Base-by-base conservation (phyloP, 2,888 invertebrate genomes). In the Polylopha cassiicola region DNA sequence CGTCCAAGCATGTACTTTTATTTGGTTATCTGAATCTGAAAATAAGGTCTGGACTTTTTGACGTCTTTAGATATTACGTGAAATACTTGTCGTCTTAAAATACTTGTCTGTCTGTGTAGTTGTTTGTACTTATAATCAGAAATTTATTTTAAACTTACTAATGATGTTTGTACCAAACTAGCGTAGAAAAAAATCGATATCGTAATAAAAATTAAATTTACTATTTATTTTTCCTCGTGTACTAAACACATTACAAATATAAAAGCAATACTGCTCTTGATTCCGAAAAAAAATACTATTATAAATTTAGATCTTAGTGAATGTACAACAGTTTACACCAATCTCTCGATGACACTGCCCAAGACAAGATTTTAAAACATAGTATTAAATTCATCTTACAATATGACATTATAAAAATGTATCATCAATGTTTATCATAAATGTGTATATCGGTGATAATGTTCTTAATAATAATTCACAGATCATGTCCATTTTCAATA, bases 1-100 rank as follows among this genome's bases (percentile, higher is more conserved):
- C 79, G 79, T 79, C 77, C 77, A 77, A 65, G 32, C 50, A 43
- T 36, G 28, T 27, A 33, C 23, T 44, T 43, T 23, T 9, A 37
- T 30, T 41, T 43, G 17, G 30, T 36, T 43, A 44, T 33, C 26
- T 17, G 14, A 27, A 18, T 30, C 14, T 29, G 29, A 4, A 7
- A 18, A 15, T 41, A 34, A 29, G 30, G 29, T 18, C 34, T n/a
- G 7, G 21, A 18, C 24, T 13, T 6, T 4, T 14, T 30, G n/a
- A 5, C 16, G 26, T 33, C 39, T 32, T 33, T 18, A 23, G 17
- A 11, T 24, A 37, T 21, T 9, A n/a, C 31, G 7, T 13, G n/a
- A 24, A 21, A 11, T 36, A 20, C 15, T 23, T 18, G 23, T n/a
- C n/a, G n/a, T 30, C 36, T 8, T 23, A 11, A 22, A 22, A 11